Percentiles rank a stretch among this genome's conserved stretches.
These are phyloP conservation scores for Benitochromis conjunctus DNA, from an alignment of 2,113 vertebrate species.

Conservation along the genomic window DNA sequence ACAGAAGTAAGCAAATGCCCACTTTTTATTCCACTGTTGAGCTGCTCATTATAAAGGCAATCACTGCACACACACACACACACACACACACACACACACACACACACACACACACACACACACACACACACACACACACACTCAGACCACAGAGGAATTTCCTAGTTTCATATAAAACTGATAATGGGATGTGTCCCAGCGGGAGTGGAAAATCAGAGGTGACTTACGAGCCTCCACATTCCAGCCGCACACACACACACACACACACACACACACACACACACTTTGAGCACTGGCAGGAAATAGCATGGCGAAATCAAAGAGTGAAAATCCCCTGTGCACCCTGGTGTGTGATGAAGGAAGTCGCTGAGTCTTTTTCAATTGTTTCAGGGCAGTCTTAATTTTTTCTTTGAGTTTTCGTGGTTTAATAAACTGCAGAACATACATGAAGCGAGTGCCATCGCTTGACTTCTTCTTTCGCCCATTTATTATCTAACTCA, in stretches of 20 bases:
- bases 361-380: background rate
- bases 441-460: background rate
- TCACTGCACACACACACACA: background rate
- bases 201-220: constrained; percentile 77
- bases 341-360: background rate
- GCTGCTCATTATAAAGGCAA: constrained; percentile 31
- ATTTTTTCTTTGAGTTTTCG: background rate
- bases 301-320: constrained; percentile 25
- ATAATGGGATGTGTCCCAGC: constrained; percentile 78
- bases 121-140: constrained; percentile 20
- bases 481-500: background rate
- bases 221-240: constrained; percentile 71
- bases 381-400: background rate
- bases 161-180: constrained; percentile 76
- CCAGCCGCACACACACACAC: constrained; percentile 9
- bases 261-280: background rate
- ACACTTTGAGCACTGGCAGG: background rate
- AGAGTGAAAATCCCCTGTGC: background rate
- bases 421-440: background rate
- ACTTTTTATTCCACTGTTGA: constrained; percentile 41
- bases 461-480: background rate
- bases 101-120: background rate
- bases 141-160: constrained; percentile 68
- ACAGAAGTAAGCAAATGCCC: constrained; percentile 2
- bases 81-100: background rate